These are phyloP conservation scores for Lithophane semibrunnea DNA, from an alignment of 2,888 invertebrate genomes.

Conservation along the genomic window DNA sequence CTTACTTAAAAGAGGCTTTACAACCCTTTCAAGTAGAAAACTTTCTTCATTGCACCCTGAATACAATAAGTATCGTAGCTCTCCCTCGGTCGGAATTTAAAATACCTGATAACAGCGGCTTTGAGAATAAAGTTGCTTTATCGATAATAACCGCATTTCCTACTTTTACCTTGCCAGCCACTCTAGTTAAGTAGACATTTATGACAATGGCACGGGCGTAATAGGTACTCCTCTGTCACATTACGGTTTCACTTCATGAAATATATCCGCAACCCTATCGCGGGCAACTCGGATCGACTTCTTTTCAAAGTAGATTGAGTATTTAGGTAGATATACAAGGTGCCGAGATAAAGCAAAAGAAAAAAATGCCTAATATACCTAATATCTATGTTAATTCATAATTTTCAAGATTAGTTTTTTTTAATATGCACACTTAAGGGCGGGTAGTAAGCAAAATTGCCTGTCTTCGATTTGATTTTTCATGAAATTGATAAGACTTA, in stretches of 20 bases:
- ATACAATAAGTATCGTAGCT: slow-evolving; percentile 45
- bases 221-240: slow-evolving; percentile 49
- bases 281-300: slow-evolving; percentile 25
- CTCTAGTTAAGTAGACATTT: slow-evolving; percentile 66
- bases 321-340: slow-evolving; percentile 49
- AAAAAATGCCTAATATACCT: no score
- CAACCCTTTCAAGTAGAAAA: slow-evolving; percentile 47
- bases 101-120: slow-evolving; percentile 57
- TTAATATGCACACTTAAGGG: no score
- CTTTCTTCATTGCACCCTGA: slow-evolving; percentile 36
- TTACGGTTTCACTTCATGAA: slow-evolving; percentile 58
- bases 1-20: slow-evolving; percentile 36
- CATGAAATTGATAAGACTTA: no score
- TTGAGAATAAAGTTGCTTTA: slow-evolving; percentile 55
- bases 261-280: slow-evolving; percentile 52
- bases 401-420: neutral
- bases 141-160: slow-evolving; percentile 63
- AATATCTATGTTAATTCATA: no score
- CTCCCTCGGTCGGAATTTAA: slow-evolving; percentile 51
- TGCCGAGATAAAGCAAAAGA: neutral
- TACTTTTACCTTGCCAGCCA: slow-evolving; percentile 59
- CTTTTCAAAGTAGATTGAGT: slow-evolving; percentile 54
- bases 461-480: no score
- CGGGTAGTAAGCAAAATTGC: no score
- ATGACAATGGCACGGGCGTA: slow-evolving; percentile 61